Evolutionary conservation across 2,888 invertebrate genomes (phyloP).

Genomic region (Buathra laborator): DNA sequence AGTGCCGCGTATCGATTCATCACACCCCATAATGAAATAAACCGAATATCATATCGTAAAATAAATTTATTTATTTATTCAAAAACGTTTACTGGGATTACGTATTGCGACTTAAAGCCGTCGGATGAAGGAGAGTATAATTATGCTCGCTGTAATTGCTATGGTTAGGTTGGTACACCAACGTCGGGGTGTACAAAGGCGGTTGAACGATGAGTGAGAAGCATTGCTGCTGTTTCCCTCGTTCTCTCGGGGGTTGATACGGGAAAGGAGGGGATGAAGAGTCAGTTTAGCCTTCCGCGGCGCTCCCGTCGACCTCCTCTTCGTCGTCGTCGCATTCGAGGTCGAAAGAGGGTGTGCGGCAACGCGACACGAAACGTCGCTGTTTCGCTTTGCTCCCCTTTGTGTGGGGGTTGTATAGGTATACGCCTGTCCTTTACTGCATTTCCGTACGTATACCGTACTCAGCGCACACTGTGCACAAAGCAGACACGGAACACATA

Average conservation of each 20-base stretch:
- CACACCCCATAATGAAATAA: no score
- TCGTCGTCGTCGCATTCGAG: slow-evolving; percentile 53
- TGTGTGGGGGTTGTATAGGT: neutral
- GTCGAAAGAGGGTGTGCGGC: slow-evolving; percentile 54
- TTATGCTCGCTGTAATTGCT: slow-evolving; percentile 34
- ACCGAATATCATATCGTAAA: no score
- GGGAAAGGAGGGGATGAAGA: slow-evolving; percentile 26
- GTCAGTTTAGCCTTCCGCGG: slow-evolving; percentile 48
- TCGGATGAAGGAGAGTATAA: no score
- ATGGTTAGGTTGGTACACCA: slow-evolving; percentile 53
- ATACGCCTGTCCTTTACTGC: slow-evolving; percentile 3
- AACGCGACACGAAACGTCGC: slow-evolving; percentile 55
- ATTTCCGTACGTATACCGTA: slow-evolving; percentile 14
- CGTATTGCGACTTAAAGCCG: no score
- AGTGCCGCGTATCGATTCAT: no score
- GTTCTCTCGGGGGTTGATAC: neutral
- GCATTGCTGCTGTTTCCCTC: slow-evolving; percentile 38
- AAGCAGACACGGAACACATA: neutral
- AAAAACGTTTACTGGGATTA: no score
- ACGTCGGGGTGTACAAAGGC: slow-evolving; percentile 22
- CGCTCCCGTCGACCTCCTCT: slow-evolving; percentile 46
- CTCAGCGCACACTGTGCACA: slow-evolving; percentile 5
- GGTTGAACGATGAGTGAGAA: slow-evolving; percentile 18
- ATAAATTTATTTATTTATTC: no score
- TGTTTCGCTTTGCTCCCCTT: slow-evolving; percentile 31